These are phyloP conservation scores for Choreutis nemorana DNA, from an alignment of 2,888 invertebrate genomes.

Conservation along the genomic window DNA sequence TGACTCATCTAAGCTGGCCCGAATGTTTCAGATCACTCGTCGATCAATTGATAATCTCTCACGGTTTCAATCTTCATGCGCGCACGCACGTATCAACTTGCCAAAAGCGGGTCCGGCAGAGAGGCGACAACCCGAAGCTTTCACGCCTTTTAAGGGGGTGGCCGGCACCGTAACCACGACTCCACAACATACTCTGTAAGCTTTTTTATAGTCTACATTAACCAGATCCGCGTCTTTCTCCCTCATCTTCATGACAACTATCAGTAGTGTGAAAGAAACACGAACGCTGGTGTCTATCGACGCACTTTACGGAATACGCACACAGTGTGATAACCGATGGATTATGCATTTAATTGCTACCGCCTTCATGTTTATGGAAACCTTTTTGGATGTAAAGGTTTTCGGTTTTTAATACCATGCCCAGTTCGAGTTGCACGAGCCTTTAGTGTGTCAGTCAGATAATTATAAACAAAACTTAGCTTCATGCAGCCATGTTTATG, in stretches of 20 bases:
- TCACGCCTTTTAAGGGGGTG: conserved; percentile 58
- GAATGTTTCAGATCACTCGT: too few species aligned
- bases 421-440: not conserved
- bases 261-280: too few species aligned
- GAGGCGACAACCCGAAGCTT: conserved; percentile 58
- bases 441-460: not conserved
- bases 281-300: too few species aligned
- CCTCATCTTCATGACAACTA: too few species aligned
- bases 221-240: too few species aligned
- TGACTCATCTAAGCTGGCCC: too few species aligned
- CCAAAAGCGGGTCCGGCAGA: conserved; percentile 32
- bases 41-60: too few species aligned
- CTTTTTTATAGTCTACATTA: too few species aligned
- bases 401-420: conserved; percentile 5
- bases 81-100: conserved; percentile 36
- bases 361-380: conserved; percentile 29
- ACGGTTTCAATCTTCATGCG: too few species aligned
- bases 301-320: too few species aligned
- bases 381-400: conserved; percentile 18
- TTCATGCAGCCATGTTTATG: not conserved
- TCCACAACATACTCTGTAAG: too few species aligned
- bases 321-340: conserved; percentile 43
- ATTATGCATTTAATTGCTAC: conserved; percentile 55
- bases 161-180: conserved; percentile 46
- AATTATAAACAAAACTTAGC: not conserved